These are phyloP conservation scores for Brachionichthys hirsutus DNA, from an alignment of 2,113 vertebrate genomes.

Conservation along the genomic window DNA sequence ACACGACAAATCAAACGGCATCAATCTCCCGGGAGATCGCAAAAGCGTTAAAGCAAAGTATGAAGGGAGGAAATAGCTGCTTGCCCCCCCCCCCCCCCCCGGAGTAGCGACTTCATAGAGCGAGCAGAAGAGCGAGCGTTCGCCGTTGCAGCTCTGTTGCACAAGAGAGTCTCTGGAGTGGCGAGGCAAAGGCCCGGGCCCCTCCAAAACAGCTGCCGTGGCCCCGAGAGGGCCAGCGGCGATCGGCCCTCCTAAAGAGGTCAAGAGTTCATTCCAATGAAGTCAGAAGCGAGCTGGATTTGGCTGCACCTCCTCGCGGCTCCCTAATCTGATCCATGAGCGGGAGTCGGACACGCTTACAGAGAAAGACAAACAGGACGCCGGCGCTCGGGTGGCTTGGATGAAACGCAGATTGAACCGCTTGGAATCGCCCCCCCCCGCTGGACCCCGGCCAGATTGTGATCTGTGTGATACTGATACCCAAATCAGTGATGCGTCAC, in stretches of 20 bases:
- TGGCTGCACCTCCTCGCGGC: slow-evolving; percentile 20
- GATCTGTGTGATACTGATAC: neutral
- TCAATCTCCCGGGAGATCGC: slow-evolving; percentile 27
- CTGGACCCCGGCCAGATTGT: slow-evolving; percentile 22
- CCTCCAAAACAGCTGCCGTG: slow-evolving; percentile 54
- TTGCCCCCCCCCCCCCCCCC: slow-evolving; percentile 42
- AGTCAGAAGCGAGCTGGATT: slow-evolving; percentile 57
- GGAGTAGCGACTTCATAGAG: slow-evolving; percentile 28
- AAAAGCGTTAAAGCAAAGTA: slow-evolving; percentile 39
- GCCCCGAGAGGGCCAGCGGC: slow-evolving; percentile 26
- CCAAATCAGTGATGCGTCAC: slow-evolving; percentile 24
- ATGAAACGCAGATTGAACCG: slow-evolving; percentile 59
- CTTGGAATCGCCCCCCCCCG: slow-evolving; percentile 19
- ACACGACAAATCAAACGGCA: slow-evolving; percentile 25
- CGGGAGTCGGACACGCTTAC: slow-evolving; percentile 31
- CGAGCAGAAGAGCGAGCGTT: slow-evolving; percentile 42
- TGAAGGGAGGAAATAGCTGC: slow-evolving; percentile 42
- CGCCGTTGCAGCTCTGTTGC: slow-evolving; percentile 40
- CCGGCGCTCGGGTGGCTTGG: slow-evolving; percentile 54
- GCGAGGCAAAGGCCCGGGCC: slow-evolving; percentile 18
- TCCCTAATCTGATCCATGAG: slow-evolving; percentile 53
- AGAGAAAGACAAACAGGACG: slow-evolving; percentile 72
- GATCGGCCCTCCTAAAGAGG: slow-evolving; percentile 27
- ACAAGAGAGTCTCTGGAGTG: slow-evolving; percentile 47
- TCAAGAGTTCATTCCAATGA: slow-evolving; percentile 65